These are phyloP conservation scores for Bradypodion ventrale DNA, from an alignment of 2,797 vertebrate genomes.

Conservation along the genomic window DNA sequence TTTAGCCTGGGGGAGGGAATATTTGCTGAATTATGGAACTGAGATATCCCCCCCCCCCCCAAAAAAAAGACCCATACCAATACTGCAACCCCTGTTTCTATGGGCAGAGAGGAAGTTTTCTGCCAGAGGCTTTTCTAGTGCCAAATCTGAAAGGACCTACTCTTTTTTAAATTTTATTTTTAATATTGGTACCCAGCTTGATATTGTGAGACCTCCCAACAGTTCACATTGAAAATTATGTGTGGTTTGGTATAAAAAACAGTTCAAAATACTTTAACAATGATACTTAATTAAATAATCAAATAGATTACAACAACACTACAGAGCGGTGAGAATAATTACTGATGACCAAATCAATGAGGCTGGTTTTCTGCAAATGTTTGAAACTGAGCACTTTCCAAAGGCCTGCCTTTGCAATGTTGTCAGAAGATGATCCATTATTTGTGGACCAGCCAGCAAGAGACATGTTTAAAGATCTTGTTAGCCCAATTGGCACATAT, in stretches of 20 bases:
- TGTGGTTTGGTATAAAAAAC: background rate
- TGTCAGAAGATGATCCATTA: background rate
- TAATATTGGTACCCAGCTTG: background rate
- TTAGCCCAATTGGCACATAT: background rate
- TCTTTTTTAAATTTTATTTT: background rate
- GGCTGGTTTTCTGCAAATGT: background rate
- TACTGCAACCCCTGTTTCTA: no score
- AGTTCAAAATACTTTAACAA: background rate
- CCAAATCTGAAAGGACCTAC: background rate
- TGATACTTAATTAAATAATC: background rate
- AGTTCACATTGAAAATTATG: background rate
- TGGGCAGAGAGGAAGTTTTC: no score
- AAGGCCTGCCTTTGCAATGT: background rate
- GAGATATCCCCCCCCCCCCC: no score
- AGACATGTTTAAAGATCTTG: background rate
- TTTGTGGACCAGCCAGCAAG: background rate
- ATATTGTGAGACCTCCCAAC: background rate
- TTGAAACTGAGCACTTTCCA: background rate
- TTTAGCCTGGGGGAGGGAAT: no score
- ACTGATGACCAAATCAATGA: background rate
- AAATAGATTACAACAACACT: background rate
- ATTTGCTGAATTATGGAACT: no score
- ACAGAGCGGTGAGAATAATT: background rate
- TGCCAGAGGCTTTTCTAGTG: no score
- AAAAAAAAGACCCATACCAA: no score